phyloP scores from a whole-genome alignment of 1,140 invertebrate species.

The Lutraria rhynchaena region DNA sequence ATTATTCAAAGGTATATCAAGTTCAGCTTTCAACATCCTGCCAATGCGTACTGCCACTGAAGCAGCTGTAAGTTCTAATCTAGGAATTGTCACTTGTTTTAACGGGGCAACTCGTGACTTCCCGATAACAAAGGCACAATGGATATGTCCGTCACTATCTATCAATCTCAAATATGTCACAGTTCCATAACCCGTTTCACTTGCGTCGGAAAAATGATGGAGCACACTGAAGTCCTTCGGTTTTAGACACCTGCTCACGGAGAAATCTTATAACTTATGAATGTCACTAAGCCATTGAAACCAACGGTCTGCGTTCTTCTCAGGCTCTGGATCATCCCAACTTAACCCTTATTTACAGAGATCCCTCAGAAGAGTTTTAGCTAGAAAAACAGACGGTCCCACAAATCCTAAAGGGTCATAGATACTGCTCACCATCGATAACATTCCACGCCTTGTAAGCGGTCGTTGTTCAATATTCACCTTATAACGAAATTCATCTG shows the following conservation, averaged over 20 bases:
- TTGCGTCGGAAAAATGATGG: slow-evolving; percentile 70
- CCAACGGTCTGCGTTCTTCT: slow-evolving; percentile 44
- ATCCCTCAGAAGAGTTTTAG: slow-evolving; percentile 64
- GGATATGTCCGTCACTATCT: slow-evolving; percentile 19
- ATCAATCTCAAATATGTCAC: slow-evolving; percentile 63
- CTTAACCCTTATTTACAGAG: too few species aligned
- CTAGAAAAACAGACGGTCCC: slow-evolving; percentile 56
- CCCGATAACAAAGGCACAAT: slow-evolving; percentile 60
- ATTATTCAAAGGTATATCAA: slow-evolving; percentile 10
- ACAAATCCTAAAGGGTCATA: slow-evolving; percentile 67
- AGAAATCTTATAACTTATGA: slow-evolving; percentile 13
- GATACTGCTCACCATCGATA: slow-evolving; percentile 30
- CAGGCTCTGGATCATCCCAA: too few species aligned
- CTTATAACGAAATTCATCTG: slow-evolving; percentile 47
- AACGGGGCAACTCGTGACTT: slow-evolving; percentile 64
- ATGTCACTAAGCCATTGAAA: slow-evolving; percentile 51
- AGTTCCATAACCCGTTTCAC: slow-evolving; percentile 62
- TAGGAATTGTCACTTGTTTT: slow-evolving; percentile 50
- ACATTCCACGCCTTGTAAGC: slow-evolving; percentile 30
- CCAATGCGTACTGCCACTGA: slow-evolving; percentile 45
- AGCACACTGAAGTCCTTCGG: slow-evolving; percentile 60
- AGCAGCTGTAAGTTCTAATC: slow-evolving; percentile 60
- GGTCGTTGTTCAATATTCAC: slow-evolving; percentile 27
- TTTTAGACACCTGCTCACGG: slow-evolving; percentile 53
- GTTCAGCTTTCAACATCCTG: slow-evolving; percentile 18